phyloP scores from a whole-genome alignment of 2,797 vertebrate species.

The Epinephelus awoara region DNA sequence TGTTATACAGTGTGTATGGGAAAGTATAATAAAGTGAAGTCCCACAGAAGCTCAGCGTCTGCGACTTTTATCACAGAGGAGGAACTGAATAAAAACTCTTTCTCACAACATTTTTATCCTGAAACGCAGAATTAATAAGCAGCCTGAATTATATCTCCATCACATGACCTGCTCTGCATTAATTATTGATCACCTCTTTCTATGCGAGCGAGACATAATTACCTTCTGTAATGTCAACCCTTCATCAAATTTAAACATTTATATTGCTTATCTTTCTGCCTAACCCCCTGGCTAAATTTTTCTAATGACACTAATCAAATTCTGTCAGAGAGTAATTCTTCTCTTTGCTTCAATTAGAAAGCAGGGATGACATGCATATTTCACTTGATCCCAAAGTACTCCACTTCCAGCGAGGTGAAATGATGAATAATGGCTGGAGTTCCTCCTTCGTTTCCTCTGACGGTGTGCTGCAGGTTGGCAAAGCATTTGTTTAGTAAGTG shows the following conservation, averaged over 20 bases:
- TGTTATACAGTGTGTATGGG: background rate
- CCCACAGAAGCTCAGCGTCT: slow-evolving; percentile 1
- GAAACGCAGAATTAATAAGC: slow-evolving; percentile 75
- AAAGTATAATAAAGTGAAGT: slow-evolving; percentile 1
- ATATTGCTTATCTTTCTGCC: slow-evolving; percentile 84
- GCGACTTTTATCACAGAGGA: background rate
- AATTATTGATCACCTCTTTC: slow-evolving; percentile 85
- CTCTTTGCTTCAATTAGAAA: slow-evolving; percentile 76
- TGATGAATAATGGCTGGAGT: slow-evolving; percentile 30
- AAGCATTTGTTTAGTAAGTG: background rate
- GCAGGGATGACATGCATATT: slow-evolving; percentile 63
- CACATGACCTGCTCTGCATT: slow-evolving; percentile 75
- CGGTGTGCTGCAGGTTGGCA: background rate
- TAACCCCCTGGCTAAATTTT: slow-evolving; percentile 72
- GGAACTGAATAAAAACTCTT: background rate
- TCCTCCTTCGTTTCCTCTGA: background rate
- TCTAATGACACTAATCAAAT: slow-evolving; percentile 83
- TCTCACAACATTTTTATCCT: slow-evolving; percentile 19
- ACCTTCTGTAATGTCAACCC: slow-evolving; percentile 82
- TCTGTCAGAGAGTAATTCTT: slow-evolving; percentile 69
- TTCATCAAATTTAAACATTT: slow-evolving; percentile 87
- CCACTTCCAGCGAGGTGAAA: slow-evolving; percentile 14
- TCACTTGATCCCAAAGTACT: slow-evolving; percentile 59
- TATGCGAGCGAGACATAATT: slow-evolving; percentile 79
- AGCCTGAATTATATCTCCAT: slow-evolving; percentile 70